Evolutionary conservation across 1,140 invertebrate genomes (phyloP), one percentile per base, ranked within the genome.

Genomic region (Sminthurinus signatus): DNA sequence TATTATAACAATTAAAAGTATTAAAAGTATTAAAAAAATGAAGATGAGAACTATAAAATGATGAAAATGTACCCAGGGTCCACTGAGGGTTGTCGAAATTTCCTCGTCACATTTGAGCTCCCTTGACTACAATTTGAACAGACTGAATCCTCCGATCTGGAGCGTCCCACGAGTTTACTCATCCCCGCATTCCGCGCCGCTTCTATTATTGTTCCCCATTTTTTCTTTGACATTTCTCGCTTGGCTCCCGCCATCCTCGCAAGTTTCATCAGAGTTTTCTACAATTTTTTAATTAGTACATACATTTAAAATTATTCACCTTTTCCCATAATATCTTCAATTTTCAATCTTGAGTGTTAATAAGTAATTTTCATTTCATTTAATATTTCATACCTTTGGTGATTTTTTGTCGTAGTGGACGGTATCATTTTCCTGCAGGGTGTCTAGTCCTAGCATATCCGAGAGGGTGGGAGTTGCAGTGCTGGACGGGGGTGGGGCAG

Each of bases 151-250:
- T 91, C 88, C 1, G 88, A 90, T 72, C 83, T 78, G 71, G 80
- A 81, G 66, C 88, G 80, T 69, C 88, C 87, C 61, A 90, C 86
- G 64, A 89, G 80, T 60, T 84, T 81, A 2, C 85, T 85, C 14
- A 88, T 86, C 72, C 85, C 81, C 39, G 83, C 82, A 60, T 65
- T 72, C 74, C 86, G 88, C n/a, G 89, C 88, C 39, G 88, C 88
- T 74, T 91, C 88, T 69, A 91, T 90, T 27, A 91, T 78, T 23
- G 88, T 90, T 44, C 88, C 86, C 86, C 85, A 87, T 70, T 84
- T 76, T 68, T 87, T 80, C 80, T 90, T 83, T 25, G 68, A 71
- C 28, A 73, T 71, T 77, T 78, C 31, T 76, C 72, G 4, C 75
- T 77, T 27, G 68, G 75, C 2, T 68, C 74, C 25, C 73, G 67